These are phyloP conservation scores for Otocyon megalotis DNA, from an alignment of 2,113 vertebrate species.

Conservation along the genomic window DNA sequence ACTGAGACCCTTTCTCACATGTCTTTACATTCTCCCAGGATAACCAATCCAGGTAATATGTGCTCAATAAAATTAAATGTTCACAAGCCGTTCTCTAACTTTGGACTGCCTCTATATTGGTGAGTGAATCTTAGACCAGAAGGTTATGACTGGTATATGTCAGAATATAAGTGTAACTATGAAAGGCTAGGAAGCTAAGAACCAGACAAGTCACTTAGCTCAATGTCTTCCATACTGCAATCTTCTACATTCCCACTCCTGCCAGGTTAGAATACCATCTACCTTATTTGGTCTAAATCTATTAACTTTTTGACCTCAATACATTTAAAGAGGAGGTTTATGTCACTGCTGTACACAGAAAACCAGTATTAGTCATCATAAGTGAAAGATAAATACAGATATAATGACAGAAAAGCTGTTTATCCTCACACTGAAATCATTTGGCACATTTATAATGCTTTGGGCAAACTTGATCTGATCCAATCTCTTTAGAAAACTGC, in stretches of 20 bases:
- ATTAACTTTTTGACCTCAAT: not conserved
- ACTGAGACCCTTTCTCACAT: not conserved
- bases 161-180: not conserved
- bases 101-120: not conserved
- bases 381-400: conserved; percentile 1
- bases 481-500: conserved; percentile 4
- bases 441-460: not conserved
- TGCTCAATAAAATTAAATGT: not conserved
- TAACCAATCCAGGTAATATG: not conserved
- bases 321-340: conserved; percentile 19
- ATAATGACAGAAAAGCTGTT: conserved; percentile 3
- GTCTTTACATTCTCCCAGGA: not conserved
- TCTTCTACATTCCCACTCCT: not conserved
- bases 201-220: not conserved
- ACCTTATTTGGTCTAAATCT: conserved; percentile 41
- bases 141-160: not conserved
- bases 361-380: not conserved
- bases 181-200: not conserved
- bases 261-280: not conserved
- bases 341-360: not conserved
- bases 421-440: not conserved
- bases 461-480: not conserved
- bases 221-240: not conserved
- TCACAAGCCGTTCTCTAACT: conserved; percentile 5
- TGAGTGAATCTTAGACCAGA: not conserved